Conservation (phyloP, 2,113 vertebrate species). For the Chaetura pelagica region DNA sequence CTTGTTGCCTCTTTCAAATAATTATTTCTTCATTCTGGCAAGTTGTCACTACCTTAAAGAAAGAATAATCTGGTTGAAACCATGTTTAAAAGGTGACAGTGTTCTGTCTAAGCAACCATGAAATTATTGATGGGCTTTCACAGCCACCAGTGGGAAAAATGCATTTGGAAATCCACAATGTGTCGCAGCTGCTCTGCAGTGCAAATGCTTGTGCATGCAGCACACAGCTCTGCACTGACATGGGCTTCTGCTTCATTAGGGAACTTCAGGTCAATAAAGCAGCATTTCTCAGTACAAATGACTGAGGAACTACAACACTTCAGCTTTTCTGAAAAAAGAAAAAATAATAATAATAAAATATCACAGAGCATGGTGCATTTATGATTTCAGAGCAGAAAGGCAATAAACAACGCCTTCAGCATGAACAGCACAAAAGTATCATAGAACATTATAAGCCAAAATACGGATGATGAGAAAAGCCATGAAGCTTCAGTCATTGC, state of each 20-base stretch:
- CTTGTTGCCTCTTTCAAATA: not conserved
- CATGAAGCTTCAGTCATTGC: not conserved
- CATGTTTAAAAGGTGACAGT: not conserved
- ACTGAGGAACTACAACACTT: not conserved
- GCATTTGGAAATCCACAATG: not conserved
- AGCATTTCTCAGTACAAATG: not conserved
- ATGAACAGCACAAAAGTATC: not conserved
- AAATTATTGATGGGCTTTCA: not conserved
- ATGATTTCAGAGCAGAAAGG: not conserved
- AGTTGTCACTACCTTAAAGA: not conserved
- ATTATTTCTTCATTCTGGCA: not conserved
- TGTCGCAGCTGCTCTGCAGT: not conserved
- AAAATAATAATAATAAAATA: too few relatives aligned
- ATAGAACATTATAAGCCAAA: not conserved
- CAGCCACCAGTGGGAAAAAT: not conserved
- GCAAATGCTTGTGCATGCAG: not conserved
- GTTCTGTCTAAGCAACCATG: not conserved
- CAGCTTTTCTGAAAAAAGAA: not conserved
- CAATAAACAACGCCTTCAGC: not conserved
- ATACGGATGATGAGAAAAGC: not conserved
- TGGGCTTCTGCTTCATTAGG: not conserved
- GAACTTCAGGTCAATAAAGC: not conserved
- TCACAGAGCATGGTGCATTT: not conserved
- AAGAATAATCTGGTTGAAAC: not conserved
- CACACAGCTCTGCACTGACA: not conserved